Evolutionary conservation across 2,888 invertebrate species (phyloP).

Genomic region (Hipparchia semele): DNA sequence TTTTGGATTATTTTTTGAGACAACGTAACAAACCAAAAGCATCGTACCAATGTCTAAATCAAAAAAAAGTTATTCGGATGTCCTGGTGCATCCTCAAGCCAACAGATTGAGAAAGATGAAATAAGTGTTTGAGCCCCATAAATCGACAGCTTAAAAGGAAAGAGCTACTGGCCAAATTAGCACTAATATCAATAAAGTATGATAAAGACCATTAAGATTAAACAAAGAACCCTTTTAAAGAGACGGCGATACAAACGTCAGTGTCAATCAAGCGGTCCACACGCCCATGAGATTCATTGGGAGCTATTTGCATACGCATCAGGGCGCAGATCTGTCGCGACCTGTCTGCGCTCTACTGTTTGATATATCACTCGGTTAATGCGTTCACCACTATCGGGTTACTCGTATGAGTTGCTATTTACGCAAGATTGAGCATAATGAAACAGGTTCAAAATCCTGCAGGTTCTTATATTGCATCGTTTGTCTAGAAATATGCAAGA

Average conservation of each 20-base stretch:
- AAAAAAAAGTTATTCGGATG: not conserved
- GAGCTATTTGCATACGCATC: conserved; percentile 80
- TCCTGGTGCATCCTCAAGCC: not conserved
- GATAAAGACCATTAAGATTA: not conserved
- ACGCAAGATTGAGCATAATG: conserved; percentile 8
- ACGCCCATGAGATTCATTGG: conserved; percentile 79
- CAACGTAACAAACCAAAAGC: not conserved
- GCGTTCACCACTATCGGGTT: conserved; percentile 71
- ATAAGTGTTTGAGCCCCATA: not conserved
- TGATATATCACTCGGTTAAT: conserved; percentile 79
- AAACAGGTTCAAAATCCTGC: conserved; percentile 1
- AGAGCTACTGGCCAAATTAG: not conserved
- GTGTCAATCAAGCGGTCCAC: conserved; percentile 72
- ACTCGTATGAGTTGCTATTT: conserved; percentile 46
- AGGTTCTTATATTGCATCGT: not conserved
- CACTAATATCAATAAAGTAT: not conserved
- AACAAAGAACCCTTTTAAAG: conserved; percentile 24
- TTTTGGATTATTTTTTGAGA: not conserved
- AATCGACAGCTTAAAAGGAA: not conserved
- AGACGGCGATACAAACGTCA: conserved; percentile 71
- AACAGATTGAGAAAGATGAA: not conserved
- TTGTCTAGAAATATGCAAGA: not conserved
- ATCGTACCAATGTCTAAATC: too few relatives aligned
- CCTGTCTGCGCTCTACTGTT: conserved; percentile 63
- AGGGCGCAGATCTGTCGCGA: conserved; percentile 65